A percentile compares a stretch with the other conserved stretches of the same genome.
phyloP scores from a whole-genome alignment of 1,140 invertebrate species.

The Zaprionus davidi region DNA sequence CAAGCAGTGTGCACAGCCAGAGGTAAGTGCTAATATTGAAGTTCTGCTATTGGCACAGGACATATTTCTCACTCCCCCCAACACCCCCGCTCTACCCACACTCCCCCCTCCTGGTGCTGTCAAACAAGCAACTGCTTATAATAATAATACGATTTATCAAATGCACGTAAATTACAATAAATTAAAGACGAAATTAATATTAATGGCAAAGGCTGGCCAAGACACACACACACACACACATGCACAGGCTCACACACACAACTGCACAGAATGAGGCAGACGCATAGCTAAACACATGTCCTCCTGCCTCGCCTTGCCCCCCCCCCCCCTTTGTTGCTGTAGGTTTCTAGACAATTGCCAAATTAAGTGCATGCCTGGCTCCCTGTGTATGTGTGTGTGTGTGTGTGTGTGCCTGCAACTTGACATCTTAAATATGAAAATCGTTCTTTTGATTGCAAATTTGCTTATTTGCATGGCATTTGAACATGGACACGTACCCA shows the following conservation, averaged over 20 bases:
- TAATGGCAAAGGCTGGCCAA: constrained; percentile 68
- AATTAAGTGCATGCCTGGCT: constrained; percentile 74
- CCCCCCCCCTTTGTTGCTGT: background rate
- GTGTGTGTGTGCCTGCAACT: constrained; percentile 13
- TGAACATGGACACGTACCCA: constrained; percentile 8
- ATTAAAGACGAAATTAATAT: constrained; percentile 82
- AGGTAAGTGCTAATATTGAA: constrained; percentile 18
- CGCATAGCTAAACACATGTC: background rate
- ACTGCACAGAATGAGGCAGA: background rate
- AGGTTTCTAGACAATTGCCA: constrained; percentile 68
- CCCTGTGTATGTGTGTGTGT: constrained; percentile 5
- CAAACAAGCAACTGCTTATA: constrained; percentile 68
- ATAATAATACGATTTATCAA: constrained; percentile 81
- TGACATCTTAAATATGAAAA: constrained; percentile 74
- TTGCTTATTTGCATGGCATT: constrained; percentile 69
- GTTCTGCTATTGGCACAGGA: constrained; percentile 30
- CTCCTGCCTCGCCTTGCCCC: background rate
- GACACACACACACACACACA: constrained; percentile 32
- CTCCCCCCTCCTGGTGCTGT: background rate
- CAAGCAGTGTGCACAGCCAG: background rate
- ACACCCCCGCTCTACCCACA: background rate
- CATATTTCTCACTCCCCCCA: constrained; percentile 11
- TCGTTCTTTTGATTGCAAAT: constrained; percentile 73
- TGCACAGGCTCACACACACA: constrained; percentile 19
- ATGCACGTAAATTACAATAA: constrained; percentile 82